These are phyloP conservation scores for Oedothorax gibbosus DNA, from an alignment of 1,140 invertebrate species.

Conservation along the genomic window DNA sequence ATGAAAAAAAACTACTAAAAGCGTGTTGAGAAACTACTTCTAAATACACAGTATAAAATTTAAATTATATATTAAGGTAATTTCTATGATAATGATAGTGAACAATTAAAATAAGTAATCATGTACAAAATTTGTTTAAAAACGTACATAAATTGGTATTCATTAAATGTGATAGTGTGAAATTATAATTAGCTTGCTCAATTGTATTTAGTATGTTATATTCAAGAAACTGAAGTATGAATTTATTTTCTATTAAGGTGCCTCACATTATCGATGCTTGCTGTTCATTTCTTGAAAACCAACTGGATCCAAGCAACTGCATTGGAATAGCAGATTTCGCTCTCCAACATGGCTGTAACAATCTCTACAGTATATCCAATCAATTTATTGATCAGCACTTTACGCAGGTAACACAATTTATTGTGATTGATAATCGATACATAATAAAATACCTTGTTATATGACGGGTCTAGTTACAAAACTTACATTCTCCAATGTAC, in stretches of 20 bases:
- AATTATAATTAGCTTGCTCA: conserved; percentile 2
- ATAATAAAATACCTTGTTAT: no score
- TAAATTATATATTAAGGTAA: no score
- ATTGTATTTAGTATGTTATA: conserved; percentile 73
- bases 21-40: no score
- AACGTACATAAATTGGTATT: neutral
- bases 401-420: conserved; percentile 74
- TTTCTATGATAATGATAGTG: no score
- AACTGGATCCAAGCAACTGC: conserved; percentile 97
- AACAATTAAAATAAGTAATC: no score
- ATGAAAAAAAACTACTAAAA: no score
- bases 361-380: conserved; percentile 86
- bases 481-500: no score
- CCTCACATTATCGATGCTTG: conserved; percentile 90
- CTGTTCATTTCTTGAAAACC: conserved; percentile 97
- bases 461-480: no score
- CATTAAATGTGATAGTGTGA: neutral
- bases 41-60: no score
- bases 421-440: no score
- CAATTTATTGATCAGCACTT: conserved; percentile 92
- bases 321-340: conserved; percentile 97
- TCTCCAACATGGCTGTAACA: conserved; percentile 87
- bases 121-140: no score
- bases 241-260: conserved; percentile 74
- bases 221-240: conserved; percentile 71